These are phyloP conservation scores for Pipra filicauda DNA, from an alignment of 2,113 vertebrate species.

Conservation along the genomic window DNA sequence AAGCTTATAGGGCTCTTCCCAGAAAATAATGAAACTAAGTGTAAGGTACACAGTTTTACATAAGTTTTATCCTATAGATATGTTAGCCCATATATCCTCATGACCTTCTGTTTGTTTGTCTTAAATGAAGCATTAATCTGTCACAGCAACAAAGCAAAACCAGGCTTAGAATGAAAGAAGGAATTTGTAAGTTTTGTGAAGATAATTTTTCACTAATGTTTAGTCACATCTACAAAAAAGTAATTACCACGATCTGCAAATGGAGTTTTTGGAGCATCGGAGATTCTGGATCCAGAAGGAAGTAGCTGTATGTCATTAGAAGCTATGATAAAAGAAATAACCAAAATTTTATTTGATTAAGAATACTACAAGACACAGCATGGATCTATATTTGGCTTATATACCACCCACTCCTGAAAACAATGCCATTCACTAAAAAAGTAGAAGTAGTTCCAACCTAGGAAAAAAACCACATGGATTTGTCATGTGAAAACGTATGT, in stretches of 20 bases:
- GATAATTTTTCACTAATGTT: neutral
- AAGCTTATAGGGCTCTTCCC: neutral
- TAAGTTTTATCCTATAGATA: neutral
- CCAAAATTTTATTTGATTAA: slow-evolving; percentile 27
- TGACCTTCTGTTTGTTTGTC: neutral
- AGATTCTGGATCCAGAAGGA: slow-evolving; percentile 54
- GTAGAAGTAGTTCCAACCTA: neutral
- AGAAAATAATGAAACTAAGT: neutral
- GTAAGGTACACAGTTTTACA: neutral
- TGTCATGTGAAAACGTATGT: neutral
- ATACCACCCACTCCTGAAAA: neutral
- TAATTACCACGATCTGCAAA: slow-evolving; percentile 72
- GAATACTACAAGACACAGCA: neutral
- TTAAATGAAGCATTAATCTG: neutral
- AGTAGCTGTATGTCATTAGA: slow-evolving; percentile 63
- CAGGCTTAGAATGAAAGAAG: neutral
- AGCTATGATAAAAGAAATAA: slow-evolving; percentile 68
- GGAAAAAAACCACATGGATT: neutral
- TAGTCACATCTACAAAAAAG: slow-evolving; percentile 6
- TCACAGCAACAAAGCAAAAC: neutral
- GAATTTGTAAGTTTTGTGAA: neutral
- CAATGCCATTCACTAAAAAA: neutral
- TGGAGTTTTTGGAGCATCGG: slow-evolving; percentile 64
- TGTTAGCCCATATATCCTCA: neutral
- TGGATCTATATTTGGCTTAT: neutral